These are phyloP conservation scores for Halichoerus grypus DNA, from an alignment of 2,113 vertebrate species.

Conservation along the genomic window DNA sequence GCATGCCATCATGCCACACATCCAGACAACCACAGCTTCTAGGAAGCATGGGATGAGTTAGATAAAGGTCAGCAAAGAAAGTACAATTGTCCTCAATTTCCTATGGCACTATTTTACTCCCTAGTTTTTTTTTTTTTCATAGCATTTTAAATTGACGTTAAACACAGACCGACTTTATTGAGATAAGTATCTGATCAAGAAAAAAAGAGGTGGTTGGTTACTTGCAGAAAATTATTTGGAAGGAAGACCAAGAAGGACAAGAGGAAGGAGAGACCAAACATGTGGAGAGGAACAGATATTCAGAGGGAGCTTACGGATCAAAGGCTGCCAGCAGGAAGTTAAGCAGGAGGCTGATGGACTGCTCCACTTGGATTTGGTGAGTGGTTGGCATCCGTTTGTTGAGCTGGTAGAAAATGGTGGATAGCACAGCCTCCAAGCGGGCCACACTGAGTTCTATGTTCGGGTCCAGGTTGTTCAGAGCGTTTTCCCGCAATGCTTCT, in stretches of 20 bases:
- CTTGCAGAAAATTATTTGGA: neutral
- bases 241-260: neutral
- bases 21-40: neutral
- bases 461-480: conserved; percentile 95
- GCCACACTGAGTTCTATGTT: conserved; percentile 94
- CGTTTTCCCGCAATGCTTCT: conserved; percentile 96
- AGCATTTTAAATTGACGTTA: neutral
- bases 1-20: accelerated
- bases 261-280: neutral
- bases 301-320: conserved; percentile 93
- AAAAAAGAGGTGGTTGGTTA: conserved; percentile 1
- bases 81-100: neutral
- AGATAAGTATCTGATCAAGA: neutral
- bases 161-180: neutral
- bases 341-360: conserved; percentile 96
- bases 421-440: conserved; percentile 96
- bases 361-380: conserved; percentile 97
- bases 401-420: conserved; percentile 97
- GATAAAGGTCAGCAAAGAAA: conserved; percentile 38
- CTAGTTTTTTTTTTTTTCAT: neutral
- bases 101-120: neutral
- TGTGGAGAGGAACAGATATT: neutral
- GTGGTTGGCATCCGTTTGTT: conserved; percentile 99
- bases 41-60: neutral
- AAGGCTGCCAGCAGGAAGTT: conserved; percentile 98